Conservation (phyloP, 2,113 vertebrate genomes). For the Rhinoderma darwinii region DNA sequence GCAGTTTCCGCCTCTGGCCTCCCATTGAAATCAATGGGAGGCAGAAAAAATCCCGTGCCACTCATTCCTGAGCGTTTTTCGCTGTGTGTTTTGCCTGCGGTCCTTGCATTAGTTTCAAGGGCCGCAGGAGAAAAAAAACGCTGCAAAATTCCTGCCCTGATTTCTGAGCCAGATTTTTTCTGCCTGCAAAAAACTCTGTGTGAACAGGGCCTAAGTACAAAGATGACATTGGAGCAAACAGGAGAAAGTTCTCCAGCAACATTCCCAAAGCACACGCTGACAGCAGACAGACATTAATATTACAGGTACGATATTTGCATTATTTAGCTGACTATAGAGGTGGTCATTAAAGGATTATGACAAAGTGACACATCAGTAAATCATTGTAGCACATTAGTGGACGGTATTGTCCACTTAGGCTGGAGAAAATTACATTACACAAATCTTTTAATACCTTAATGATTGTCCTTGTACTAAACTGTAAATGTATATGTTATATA, state of each 20-base stretch:
- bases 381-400: conserved; percentile 20
- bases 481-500: conserved; percentile 17
- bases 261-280: not conserved
- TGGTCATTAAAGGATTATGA: conserved; percentile 34
- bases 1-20: too few relatives aligned
- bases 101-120: too few relatives aligned
- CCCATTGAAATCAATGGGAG: too few relatives aligned
- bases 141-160: too few relatives aligned
- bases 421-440: conserved; percentile 25
- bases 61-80: too few relatives aligned
- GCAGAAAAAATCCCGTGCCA: too few relatives aligned
- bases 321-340: not conserved
- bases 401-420: not conserved
- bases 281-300: not conserved
- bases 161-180: too few relatives aligned
- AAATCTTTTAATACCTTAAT: conserved; percentile 51
- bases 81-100: too few relatives aligned
- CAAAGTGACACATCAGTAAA: conserved; percentile 31
- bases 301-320: not conserved
- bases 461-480: conserved; percentile 19
- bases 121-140: too few relatives aligned
- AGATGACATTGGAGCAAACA: not conserved
- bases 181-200: too few relatives aligned
- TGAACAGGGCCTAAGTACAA: too few relatives aligned
- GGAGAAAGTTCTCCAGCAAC: not conserved